Base-by-base conservation (phyloP, 2,888 invertebrate species). In the Lithophane socia region DNA sequence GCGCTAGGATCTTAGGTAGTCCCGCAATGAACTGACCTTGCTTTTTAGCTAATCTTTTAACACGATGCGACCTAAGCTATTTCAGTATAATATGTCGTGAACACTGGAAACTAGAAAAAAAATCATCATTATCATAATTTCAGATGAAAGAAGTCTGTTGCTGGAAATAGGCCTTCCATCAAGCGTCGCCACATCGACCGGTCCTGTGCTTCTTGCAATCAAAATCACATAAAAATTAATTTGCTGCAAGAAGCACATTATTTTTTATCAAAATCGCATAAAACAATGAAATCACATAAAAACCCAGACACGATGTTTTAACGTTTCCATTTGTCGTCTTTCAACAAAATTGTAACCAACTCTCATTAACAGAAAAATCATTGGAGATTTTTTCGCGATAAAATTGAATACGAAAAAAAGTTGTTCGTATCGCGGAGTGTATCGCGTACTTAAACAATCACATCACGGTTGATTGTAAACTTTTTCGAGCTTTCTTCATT, bases 391-490 rank as follows among this genome's bases (percentile, higher is more conserved):
- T 77, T 47, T 44, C 2, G 21, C 79, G 72, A 83, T 83, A 75
- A 86, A 75, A 82, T 70, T 75, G 63, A 78, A 65, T 56, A 58
- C 37, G 24, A 75, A 83, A 73, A 64, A 79, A 84, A 83, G 74
- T 86, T 85, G 56, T 73, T 69, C 66, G 66, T 79, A 75, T 86
- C 79, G 79, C 56, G 69, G 86, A 79, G 83, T 84, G 66, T 79
- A 75, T 86, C 79, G 79, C 56, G 69, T 84, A 79, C 86, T 84
- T 84, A 86, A 79, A 84, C 86, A 84, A 86, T 84, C 84, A 75
- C 74, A 84, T 86, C 86, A 84, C 86, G 86, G 79, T 73, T 84
- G 79, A 84, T 86, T 86, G 86, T 84, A 66, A 84, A 84, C 86
- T 84, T 86, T 83, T 84, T 73, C 60, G 65, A 84, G 86, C 54